Conservation (phyloP, 1,140 invertebrate species). For the Melanaphis sacchari region DNA sequence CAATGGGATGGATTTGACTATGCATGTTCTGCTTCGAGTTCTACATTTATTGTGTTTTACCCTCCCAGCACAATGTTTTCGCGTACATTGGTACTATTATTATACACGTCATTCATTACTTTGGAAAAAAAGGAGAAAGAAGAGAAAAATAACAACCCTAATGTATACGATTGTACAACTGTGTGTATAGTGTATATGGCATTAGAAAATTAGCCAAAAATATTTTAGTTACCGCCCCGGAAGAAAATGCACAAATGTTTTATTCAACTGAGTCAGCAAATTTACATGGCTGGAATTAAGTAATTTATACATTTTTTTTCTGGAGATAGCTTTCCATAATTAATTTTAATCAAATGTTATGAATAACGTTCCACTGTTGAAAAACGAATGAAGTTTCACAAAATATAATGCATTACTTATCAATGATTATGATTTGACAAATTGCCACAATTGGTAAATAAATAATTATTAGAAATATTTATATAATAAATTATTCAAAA, state of each 20-base stretch:
- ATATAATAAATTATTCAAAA: not conserved
- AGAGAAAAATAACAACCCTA: conserved; percentile 7
- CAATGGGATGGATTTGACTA: conserved; percentile 53
- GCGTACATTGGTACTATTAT: not conserved
- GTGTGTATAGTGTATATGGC: not conserved
- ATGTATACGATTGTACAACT: not conserved
- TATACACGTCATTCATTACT: not conserved
- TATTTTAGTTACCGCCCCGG: not conserved
- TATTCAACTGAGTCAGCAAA: not conserved
- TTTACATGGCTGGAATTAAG: not conserved
- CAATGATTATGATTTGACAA: not conserved
- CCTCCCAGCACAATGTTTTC: not conserved
- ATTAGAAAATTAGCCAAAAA: conserved; percentile 21
- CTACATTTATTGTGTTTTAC: conserved; percentile 51
- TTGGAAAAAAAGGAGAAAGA: not conserved
- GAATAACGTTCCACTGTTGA: not conserved
- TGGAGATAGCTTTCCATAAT: not conserved
- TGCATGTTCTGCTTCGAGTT: conserved; percentile 50
- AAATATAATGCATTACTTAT: not conserved
- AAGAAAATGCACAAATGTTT: conserved; percentile 20
- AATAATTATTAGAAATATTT: not conserved
- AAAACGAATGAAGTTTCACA: not conserved
- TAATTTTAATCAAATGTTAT: conserved; percentile 32
- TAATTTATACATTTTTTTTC: not conserved
- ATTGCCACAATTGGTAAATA: too few species aligned